Evolutionary conservation across 2,888 invertebrate genomes (phyloP), one percentile per base, ranked within the genome.

Genomic region (Eilema griseolum): DNA sequence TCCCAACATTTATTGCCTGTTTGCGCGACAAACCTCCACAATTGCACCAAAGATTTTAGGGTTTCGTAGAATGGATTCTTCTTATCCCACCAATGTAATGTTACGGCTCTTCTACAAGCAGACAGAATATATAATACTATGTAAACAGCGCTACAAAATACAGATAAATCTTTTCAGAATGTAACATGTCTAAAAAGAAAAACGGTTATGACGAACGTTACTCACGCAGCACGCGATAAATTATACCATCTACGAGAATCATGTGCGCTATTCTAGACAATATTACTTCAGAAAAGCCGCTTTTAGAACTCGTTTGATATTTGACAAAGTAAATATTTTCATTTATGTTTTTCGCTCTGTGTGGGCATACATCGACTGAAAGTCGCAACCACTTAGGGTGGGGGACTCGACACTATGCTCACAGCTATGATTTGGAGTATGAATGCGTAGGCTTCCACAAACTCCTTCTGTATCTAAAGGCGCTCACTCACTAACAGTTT

Each of bases 1-100:
- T 81, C 85, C 81, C 85, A 83, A 83, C 88, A 87, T 89, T 88
- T 89, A 89, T 89, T 86, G 89, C 82, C 86, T 85, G 88, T 88
- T 89, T 86, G 84, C 81, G 85, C 84, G 88, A 88, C 88, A 86
- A 88, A 86, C 88, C 87, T 85, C 79, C 86, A 84, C 88, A 86
- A 89, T 89, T 88, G 89, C 88, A 88, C 82, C 85, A 77, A 86
- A 86, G 85, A 88, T 89, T 89, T 89, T 88, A 86, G 88, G 87
- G 88, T 89, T 88, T 84, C 84, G 79, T 79, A 80, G 82, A 89
- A 89, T 89, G 87, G 88, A 88, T 89, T 86, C 88, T 87, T 85
- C 87, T 88, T 88, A 89, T 87, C 86, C 89, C 76, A 82, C 84
- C 85, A 83, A 85, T 85, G 86, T 85, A 70, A 83, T 79, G 79